phyloP scores from a whole-genome alignment of 2,113 vertebrate species.

The Puffinus mauretanicus region DNA sequence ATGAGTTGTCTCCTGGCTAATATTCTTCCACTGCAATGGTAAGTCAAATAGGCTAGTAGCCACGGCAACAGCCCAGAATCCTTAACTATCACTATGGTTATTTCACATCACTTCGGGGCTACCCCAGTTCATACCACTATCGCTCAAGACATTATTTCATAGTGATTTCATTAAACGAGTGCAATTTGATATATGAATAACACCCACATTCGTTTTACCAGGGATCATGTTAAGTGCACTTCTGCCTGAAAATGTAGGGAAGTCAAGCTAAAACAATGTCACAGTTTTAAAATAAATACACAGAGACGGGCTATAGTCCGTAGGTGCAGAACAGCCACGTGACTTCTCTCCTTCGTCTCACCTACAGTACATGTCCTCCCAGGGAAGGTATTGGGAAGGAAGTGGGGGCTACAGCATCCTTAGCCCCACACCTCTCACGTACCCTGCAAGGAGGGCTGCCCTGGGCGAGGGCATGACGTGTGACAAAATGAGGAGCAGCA shows the following conservation, averaged over 20 bases:
- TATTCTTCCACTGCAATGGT: conserved; percentile 37
- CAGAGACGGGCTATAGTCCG: neutral
- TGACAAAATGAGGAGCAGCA: neutral
- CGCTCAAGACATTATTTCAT: conserved; percentile 44
- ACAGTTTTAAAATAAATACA: neutral
- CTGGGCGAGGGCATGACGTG: neutral
- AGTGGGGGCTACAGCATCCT: neutral
- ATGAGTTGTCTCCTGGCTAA: conserved; percentile 60
- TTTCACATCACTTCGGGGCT: conserved; percentile 32
- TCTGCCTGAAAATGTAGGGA: neutral
- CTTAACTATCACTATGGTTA: conserved; percentile 43
- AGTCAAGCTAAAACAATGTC: neutral
- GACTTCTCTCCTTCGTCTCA: neutral
- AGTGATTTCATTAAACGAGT: conserved; percentile 35
- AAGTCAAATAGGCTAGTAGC: conserved; percentile 60
- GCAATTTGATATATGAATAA: conserved; percentile 29
- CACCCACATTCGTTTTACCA: conserved; percentile 1
- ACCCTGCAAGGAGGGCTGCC: neutral
- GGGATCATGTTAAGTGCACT: neutral
- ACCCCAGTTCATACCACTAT: conserved; percentile 43
- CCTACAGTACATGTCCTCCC: neutral
- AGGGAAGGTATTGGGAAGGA: neutral
- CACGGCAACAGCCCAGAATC: conserved; percentile 53
- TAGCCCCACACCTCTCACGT: neutral
- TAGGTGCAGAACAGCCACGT: neutral